Conservation (phyloP, 1,140 invertebrate genomes). For the Lepidurus couesii region DNA sequence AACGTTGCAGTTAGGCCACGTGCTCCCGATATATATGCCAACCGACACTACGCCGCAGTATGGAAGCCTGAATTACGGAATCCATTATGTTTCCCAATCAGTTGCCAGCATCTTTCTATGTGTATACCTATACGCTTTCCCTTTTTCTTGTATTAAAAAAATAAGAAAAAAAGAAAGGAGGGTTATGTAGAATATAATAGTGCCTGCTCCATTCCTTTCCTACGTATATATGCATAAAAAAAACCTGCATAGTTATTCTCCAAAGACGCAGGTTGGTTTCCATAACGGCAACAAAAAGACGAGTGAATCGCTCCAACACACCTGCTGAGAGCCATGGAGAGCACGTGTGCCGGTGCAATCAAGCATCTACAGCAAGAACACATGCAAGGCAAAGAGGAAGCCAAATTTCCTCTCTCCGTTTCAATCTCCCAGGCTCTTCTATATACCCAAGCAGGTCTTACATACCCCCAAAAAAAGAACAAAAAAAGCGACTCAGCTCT, state of each 20-base stretch:
- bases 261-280: not conserved
- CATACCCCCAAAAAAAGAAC: not conserved
- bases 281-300: not conserved
- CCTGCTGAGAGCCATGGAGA: conserved; percentile 3
- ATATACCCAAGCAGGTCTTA: not conserved
- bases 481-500: not conserved
- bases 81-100: not conserved
- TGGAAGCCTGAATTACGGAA: not conserved
- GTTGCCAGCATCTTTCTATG: not conserved
- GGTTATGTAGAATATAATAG: not conserved
- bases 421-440: not conserved
- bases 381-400: not conserved
- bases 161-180: not conserved
- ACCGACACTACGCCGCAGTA: not conserved
- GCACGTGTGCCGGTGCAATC: conserved; percentile 10
- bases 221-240: not conserved
- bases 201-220: not conserved
- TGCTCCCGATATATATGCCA: not conserved
- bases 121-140: not conserved
- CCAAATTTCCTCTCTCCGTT: not conserved
- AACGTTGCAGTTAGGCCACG: not conserved
- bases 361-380: conserved; percentile 8
- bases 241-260: not conserved
- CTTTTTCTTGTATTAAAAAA: not conserved
- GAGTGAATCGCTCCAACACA: not conserved